These are phyloP conservation scores for Rhaphigaster nebulosa DNA, from an alignment of 2,888 invertebrate species.

Conservation along the genomic window DNA sequence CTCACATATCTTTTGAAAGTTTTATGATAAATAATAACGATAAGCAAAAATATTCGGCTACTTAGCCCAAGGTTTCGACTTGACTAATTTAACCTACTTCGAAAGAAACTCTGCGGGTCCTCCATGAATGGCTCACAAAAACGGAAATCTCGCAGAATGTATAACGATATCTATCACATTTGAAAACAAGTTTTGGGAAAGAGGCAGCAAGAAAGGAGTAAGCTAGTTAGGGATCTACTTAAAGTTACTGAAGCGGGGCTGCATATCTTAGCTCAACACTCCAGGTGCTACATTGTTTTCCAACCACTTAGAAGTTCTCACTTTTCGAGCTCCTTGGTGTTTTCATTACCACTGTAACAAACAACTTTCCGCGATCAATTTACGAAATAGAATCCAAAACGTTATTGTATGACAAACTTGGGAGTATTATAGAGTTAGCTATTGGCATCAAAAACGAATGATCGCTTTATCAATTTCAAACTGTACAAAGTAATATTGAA, in stretches of 20 bases:
- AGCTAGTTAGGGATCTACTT: neutral
- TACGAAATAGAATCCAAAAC: conserved; percentile 16
- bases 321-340: conserved; percentile 12
- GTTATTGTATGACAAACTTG: neutral
- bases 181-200: neutral
- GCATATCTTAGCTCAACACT: conserved; percentile 12
- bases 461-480: neutral
- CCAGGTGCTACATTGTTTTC: conserved; percentile 40
- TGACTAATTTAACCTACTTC: no score
- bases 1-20: no score
- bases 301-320: conserved; percentile 34
- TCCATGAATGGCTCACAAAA: no score
- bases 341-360: conserved; percentile 31
- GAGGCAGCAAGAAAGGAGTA: neutral
- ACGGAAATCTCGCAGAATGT: neutral
- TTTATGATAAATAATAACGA: no score
- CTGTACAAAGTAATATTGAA: neutral
- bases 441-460: neutral
- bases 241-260: neutral
- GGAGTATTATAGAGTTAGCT: neutral
- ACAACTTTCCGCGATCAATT: conserved; percentile 30
- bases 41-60: no score
- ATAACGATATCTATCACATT: neutral
- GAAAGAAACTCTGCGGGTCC: no score
- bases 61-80: no score